Evolutionary conservation across 2,797 vertebrate species (phyloP), one percentile per base, ranked within the genome.

Genomic region (Phalanger gymnotis): DNA sequence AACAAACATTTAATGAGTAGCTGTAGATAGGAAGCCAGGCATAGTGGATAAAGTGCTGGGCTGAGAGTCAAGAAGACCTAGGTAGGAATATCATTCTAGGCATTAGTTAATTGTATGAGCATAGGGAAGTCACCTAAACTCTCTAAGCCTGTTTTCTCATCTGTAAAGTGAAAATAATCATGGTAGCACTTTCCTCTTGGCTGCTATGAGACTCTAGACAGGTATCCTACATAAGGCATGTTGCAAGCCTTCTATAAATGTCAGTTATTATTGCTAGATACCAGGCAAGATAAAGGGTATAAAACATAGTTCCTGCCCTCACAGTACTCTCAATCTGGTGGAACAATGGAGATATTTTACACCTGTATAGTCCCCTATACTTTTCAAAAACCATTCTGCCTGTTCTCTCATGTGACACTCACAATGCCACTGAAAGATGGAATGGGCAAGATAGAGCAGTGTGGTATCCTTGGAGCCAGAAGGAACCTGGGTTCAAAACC

Each of bases 321-420:
- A 92, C 90, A 28, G 31, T 93, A 91, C 3, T 91, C 90, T 25
- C 2, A 53, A 14, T 5, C 40, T 87, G 56, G 51, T 91, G 81
- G 90, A 95, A 47, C 52, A 89, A 57, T 92, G 91, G 94, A 0
- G 34, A 61, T 90, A 28, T 16, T 92, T 92, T 91, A 93, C 19
- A 91, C 31, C 53, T 5, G 19, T 93, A 95, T 93, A 6, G 34
- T 61, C 40, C 90, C 66, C 90, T 90, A 10, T 93, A 54, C 54
- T 96, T 94, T 94, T 90, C 19, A 16, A 96, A 96, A 58, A 5
- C 81, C 81, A 94, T 97, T 28, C 96, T 93, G 57, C 95, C 91
- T 14, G 87, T 94, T 52, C 11, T 92, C 27, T 95, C 66, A 73
- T 11, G 93, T 54, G 54, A 93, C 54, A 31, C 14, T 92, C 13